Percentiles rank a stretch among this genome's conserved stretches.
Conservation (phyloP, 2,888 invertebrate species). For the Stenichneumon culpator region DNA sequence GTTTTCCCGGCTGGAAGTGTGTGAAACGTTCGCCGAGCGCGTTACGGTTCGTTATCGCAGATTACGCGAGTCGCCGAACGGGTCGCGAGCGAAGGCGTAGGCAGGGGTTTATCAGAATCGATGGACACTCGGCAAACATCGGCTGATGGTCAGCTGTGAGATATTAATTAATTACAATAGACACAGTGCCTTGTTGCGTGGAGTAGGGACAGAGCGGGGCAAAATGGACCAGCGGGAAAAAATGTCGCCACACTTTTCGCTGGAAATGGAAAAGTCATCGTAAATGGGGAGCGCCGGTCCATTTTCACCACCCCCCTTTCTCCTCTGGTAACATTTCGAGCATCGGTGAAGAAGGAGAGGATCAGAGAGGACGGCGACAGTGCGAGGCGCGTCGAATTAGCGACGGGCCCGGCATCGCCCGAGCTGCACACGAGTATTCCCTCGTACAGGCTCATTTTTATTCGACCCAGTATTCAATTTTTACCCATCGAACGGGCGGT, state of each 20-base stretch:
- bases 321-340: not conserved
- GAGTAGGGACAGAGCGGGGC: not conserved
- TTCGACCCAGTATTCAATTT: slow-evolving; percentile 66
- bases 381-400: slow-evolving; percentile 65
- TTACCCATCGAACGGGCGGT: slow-evolving; percentile 43
- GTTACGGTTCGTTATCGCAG: not conserved
- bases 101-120: slow-evolving; percentile 33
- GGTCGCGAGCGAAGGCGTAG: not conserved
- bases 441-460: slow-evolving; percentile 52
- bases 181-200: too few species aligned
- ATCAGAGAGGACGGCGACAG: slow-evolving; percentile 46
- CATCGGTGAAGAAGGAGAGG: slow-evolving; percentile 28
- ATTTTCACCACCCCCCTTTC: not conserved
- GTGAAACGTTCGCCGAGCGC: not conserved
- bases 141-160: not conserved
- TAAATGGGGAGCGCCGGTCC: too few species aligned
- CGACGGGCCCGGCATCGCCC: slow-evolving; percentile 41
- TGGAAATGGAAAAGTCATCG: not conserved
- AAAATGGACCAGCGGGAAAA: not conserved
- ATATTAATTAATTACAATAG: slow-evolving; percentile 9
- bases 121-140: slow-evolving; percentile 45
- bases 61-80: slow-evolving; percentile 10
- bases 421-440: slow-evolving; percentile 26
- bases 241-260: not conserved
- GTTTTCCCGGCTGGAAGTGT: not conserved